Evolutionary conservation across 2,797 vertebrate genomes (phyloP), one percentile per base, ranked within the genome.

Genomic region (Merluccius polli): DNA sequence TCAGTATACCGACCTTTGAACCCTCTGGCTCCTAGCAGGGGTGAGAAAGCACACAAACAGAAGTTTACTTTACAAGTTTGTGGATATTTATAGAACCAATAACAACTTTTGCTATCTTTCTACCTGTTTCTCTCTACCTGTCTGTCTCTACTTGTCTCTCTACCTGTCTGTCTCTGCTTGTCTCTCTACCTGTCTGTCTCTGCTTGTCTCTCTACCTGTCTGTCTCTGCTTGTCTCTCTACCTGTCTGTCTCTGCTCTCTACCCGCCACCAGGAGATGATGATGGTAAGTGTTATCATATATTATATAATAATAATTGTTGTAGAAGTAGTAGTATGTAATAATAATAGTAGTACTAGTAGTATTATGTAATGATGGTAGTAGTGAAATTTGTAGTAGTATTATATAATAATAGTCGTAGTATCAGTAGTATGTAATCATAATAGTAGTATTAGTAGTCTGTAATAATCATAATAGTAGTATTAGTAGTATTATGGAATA

Each of bases 1-100:
- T 98, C 97, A n/a, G 97, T 99, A 78, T 99, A 98, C 90, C 95
- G 97, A 77, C 97, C 97, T 86, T 92, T 98, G 86, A 98, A 98
- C 92, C 97, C 97, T 73, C 85, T 99, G 91, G 93, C 93, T 38
- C 95, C 97, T 18, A 92, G 88, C 89, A 92, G 95, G 89, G 95
- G 97, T 98, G 83, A 89, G 89, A 79, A 38, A 44, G n/a, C 71
- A 1, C 70, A 27, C 72, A 44, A 24, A 41, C 71, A 72, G 12
- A 44, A 24, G 12, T 16, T 16, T 7, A 27, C 35, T 9, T n/a
- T 35, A 27, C 9, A 65, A 27, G 24, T 65, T 9, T 65, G 21
- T 10, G 21, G 52, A 21, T 59, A 59, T 59, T 65, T 29, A 27
- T 11, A 21, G 59, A 27, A 11, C n/a, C 24, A 5, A 63, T 81